These are phyloP conservation scores for Linyphia triangularis DNA, from an alignment of 2,888 invertebrate species.

Conservation along the genomic window DNA sequence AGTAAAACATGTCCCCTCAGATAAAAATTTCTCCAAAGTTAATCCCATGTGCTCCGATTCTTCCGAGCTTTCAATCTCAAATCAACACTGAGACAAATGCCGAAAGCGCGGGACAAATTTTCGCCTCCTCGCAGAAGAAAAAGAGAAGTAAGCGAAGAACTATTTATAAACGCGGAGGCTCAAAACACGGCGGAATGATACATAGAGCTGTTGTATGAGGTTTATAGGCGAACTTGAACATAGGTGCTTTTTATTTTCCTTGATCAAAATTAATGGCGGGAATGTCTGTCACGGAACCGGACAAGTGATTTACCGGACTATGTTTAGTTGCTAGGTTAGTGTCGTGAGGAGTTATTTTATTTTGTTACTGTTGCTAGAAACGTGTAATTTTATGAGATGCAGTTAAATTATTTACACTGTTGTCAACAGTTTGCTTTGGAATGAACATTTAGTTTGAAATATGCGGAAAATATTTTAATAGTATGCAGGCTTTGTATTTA, in stretches of 20 bases:
- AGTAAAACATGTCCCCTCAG: background rate
- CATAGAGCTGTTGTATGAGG: background rate
- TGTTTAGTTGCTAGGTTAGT: background rate
- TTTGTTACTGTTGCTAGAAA: background rate
- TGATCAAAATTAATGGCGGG: slow-evolving; percentile 30
- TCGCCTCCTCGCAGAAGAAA: background rate
- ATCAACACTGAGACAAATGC: slow-evolving; percentile 28
- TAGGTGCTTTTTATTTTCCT: slow-evolving; percentile 42
- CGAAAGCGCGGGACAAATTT: slow-evolving; percentile 20
- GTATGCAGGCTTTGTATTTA: too few species aligned
- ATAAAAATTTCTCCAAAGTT: background rate
- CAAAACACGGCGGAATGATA: slow-evolving; percentile 36
- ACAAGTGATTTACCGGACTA: background rate
- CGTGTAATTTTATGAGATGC: too few species aligned
- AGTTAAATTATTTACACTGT: too few species aligned
- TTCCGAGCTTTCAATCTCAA: slow-evolving; percentile 4
- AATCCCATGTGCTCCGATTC: slow-evolving; percentile 31
- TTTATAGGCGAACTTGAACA: background rate
- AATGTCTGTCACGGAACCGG: background rate
- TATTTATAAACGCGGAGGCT: slow-evolving; percentile 54
- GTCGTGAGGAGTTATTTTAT: background rate
- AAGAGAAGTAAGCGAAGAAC: slow-evolving; percentile 8
- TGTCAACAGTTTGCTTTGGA: too few species aligned
- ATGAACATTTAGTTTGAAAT: too few species aligned
- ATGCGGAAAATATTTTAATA: too few species aligned